Conservation (phyloP, 2,113 vertebrate genomes). For the Pyrgilauda ruficollis region DNA sequence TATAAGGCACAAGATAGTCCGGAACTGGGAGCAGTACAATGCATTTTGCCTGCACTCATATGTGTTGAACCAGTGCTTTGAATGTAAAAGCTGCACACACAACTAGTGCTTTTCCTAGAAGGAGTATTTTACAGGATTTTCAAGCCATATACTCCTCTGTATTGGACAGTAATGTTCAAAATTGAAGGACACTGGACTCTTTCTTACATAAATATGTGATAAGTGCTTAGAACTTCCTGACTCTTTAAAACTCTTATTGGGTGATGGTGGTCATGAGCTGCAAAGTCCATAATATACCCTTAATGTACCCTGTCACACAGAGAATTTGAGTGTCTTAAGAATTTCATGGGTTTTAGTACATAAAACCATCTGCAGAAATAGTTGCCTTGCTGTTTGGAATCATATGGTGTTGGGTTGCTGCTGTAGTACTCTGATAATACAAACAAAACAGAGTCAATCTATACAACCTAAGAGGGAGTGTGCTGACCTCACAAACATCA, state of each 20-base stretch:
- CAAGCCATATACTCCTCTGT: not conserved
- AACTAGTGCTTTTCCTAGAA: not conserved
- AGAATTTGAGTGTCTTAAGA: not conserved
- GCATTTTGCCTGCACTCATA: not conserved
- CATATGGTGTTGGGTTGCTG: not conserved
- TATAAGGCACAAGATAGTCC: not conserved
- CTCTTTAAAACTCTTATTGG: not conserved
- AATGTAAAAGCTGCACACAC: not conserved
- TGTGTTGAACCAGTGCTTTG: not conserved
- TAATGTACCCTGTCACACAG: not conserved
- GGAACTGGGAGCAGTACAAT: not conserved
- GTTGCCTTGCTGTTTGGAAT: not conserved
- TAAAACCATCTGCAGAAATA: not conserved
- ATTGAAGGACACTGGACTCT: not conserved
- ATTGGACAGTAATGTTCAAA: not conserved
- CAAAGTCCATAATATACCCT: not conserved
- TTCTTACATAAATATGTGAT: not conserved
- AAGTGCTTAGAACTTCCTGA: not conserved
- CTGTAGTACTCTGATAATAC: not conserved
- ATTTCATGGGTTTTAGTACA: not conserved
- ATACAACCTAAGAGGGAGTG: not conserved
- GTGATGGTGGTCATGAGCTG: not conserved
- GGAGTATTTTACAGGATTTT: not conserved
- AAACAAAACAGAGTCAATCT: conserved; percentile 5
- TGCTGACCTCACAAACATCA: not conserved